A percentile compares a stretch with the other conserved stretches of the same genome.
phyloP scores from a whole-genome alignment of 2,113 vertebrate species.

The Paramormyrops kingsleyae region DNA sequence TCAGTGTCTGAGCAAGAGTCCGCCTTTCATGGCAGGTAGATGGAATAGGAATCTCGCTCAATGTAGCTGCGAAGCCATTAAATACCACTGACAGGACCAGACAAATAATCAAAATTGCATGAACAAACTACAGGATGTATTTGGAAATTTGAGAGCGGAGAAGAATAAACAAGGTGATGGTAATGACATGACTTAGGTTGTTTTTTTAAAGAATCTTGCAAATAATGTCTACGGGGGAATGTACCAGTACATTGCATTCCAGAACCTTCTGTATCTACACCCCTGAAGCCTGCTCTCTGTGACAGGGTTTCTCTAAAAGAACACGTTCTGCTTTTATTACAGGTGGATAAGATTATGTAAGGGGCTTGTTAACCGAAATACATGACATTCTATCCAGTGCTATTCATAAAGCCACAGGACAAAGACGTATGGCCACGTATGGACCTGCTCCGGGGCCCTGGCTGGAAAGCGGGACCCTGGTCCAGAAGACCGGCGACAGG shows the following conservation, averaged over 20 bases:
- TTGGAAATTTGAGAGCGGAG: background rate
- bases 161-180: background rate
- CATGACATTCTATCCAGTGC: background rate
- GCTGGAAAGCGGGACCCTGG: background rate
- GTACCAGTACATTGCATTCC: background rate
- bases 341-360: background rate
- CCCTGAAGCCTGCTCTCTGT: background rate
- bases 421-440: background rate
- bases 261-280: background rate
- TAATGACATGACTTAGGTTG: background rate
- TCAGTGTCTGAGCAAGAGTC: background rate
- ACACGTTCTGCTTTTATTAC: background rate
- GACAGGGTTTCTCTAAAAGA: conserved; percentile 42
- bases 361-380: background rate
- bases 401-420: background rate
- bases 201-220: background rate
- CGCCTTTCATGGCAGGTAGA: background rate
- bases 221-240: background rate
- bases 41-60: background rate
- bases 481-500: background rate
- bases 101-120: background rate
- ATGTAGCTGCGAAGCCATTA: background rate
- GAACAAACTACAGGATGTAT: background rate
- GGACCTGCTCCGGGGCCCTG: background rate
- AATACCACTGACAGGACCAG: background rate